Evolutionary conservation across 2,113 vertebrate species (phyloP), one percentile per base, ranked within the genome.

Genomic region (Nettapus auritus): DNA sequence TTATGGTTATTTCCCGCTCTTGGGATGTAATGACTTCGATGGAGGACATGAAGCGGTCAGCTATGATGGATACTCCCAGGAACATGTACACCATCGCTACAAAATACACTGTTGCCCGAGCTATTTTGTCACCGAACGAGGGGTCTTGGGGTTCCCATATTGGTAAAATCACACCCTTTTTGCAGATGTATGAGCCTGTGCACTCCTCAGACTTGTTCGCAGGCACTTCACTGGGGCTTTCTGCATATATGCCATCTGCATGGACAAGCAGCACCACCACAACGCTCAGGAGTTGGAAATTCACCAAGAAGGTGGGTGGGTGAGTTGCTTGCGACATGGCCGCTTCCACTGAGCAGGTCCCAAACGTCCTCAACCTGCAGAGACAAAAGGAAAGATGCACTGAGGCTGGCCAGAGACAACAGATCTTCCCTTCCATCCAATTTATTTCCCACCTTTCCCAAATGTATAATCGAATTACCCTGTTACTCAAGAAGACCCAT

Each of bases 11-110:
- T 94, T 98, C 98, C 94, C 98, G 98, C 90, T 99, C 99, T 87
- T 99, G 99, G 26, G 99, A 99, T 0, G 99, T 99, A 93, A 99
- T 99, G 95, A 99, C 99, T 97, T 99, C 99, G 9, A 99, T 99
- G 63, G 99, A 99, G 7, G 99, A 98, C 99, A 99, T 99, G 97
- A 99, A 99, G 76, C 99, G 99, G 77, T 99, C 99, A 0, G 99
- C 99, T 40, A 99, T 98, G 96, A 99, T 99, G 46, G 99, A 99
- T 28, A 99, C 99, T 6, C 99, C 99, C 22, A 99, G 97, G 96
- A 99, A 99, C 99, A 99, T 99, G 96, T 99, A 99, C 23, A 98
- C 98, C 97, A 99, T 95, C 0, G 98, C 99, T 82, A 99, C 98
- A 63, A 99, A 99, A 89, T 99, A 99, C 60, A 99, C 98, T 2